Evolutionary conservation across 2,113 vertebrate species (phyloP), one percentile per base, ranked within the genome.

Genomic region (Bubalus kerabau): DNA sequence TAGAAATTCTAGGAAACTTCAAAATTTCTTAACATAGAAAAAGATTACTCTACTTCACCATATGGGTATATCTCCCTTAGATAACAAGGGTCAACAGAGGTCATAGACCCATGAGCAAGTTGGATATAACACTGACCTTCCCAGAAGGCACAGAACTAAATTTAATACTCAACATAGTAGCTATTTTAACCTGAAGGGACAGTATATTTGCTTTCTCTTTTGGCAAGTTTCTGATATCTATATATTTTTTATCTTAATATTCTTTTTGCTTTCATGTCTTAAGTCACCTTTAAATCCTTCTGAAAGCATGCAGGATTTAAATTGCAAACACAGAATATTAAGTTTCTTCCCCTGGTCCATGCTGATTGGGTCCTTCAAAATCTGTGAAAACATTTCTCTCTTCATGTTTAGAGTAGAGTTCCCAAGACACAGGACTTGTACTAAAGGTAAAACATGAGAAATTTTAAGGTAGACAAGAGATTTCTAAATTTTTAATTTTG

Each of bases 111-210:
- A 91, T 80, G 93, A 97, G 91, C 23, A 1, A 97, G 43, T 43
- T 91, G 93, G 50, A 92, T 93, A 92, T 76, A 92, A 86, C 87
- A 88, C 62, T 97, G 82, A 98, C 94, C 94, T 97, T 98, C 96
- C 84, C 56, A 87, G 94, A 93, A 97, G 96, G 85, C 92, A 97
- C 43, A 74, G 80, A 76, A 67, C 86, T 97, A 97, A 97, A 97
- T 97, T 94, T 97, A 97, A 97, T 96, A 94, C 28, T 94, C 84
- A 88, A 62, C 76, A 60, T 78, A 78, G 78, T 93, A 74, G 57
- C 87, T 95, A 54, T 81, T 96, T 97, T 96, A 97, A 78, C 76
- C 88, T 97, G 43, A 50, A 87, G 92, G 62, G 60, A 86, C 14
- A 84, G 43, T 54, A 74, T 83, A 88, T 93, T 97, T 95, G 40